Evolutionary conservation across 2,113 vertebrate genomes (phyloP).

Genomic region (Isurus oxyrinchus): DNA sequence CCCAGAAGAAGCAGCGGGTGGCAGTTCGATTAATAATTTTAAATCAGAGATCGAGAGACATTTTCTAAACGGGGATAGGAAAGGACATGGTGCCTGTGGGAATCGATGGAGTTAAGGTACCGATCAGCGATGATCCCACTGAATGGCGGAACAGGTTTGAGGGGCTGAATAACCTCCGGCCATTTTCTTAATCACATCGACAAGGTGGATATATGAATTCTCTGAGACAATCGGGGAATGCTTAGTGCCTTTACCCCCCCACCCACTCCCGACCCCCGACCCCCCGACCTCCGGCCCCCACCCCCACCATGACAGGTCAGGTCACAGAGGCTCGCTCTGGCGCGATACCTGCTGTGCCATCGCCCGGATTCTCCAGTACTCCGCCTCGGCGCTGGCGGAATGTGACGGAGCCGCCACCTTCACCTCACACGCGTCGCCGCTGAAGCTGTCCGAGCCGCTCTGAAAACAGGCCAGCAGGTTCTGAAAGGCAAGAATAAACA

Average conservation of each 20-base stretch:
- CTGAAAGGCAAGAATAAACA: slow-evolving; percentile 52
- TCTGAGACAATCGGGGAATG: neutral
- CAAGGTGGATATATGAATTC: neutral
- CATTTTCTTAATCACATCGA: neutral
- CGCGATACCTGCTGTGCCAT: slow-evolving; percentile 90
- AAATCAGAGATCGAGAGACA: neutral
- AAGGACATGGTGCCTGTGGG: neutral
- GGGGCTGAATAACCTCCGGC: neutral
- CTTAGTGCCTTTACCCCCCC: neutral
- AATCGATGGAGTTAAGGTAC: neutral
- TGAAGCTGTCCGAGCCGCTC: slow-evolving; percentile 83
- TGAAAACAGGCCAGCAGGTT: slow-evolving; percentile 91
- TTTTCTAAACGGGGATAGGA: neutral
- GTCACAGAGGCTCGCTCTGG: neutral
- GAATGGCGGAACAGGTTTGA: neutral
- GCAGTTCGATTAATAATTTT: neutral
- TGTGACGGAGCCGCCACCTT: slow-evolving; percentile 87
- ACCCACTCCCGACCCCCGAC: neutral
- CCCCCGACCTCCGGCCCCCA: neutral
- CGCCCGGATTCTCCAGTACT: slow-evolving; percentile 92
- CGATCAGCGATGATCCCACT: neutral
- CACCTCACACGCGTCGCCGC: slow-evolving; percentile 91
- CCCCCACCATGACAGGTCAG: neutral
- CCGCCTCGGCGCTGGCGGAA: slow-evolving; percentile 82
- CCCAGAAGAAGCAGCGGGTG: neutral